phyloP scores from a whole-genome alignment of 2,888 invertebrate genomes.

The Mystacides longicornis region DNA sequence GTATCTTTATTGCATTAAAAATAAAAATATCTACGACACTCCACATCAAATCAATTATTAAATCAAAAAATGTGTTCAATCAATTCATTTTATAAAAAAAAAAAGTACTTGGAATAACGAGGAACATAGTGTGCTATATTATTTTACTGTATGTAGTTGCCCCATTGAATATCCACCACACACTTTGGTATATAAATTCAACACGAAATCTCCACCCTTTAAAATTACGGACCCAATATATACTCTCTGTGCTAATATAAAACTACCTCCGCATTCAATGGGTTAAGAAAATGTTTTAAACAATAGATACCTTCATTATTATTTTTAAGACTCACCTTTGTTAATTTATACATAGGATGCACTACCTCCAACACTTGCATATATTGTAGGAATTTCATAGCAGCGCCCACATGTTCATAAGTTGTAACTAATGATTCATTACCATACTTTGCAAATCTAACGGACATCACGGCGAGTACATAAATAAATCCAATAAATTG shows the following conservation, averaged over 20 bases:
- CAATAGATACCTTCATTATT: too few relatives aligned
- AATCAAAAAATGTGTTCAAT: too few relatives aligned
- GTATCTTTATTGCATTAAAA: too few relatives aligned
- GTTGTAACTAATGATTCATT: conserved; percentile 60
- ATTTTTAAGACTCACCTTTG: conserved; percentile 50
- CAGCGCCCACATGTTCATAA: conserved; percentile 66
- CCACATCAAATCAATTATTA: too few relatives aligned
- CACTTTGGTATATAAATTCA: not conserved
- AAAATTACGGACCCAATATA: too few relatives aligned
- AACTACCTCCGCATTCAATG: too few relatives aligned
- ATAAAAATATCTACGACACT: too few relatives aligned
- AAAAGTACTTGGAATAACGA: too few relatives aligned
- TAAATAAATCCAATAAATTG: conserved; percentile 84
- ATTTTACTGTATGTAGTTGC: not conserved
- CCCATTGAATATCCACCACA: not conserved
- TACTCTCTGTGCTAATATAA: too few relatives aligned
- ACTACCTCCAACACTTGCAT: conserved; percentile 81
- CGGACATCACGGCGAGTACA: conserved; percentile 61
- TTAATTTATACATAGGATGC: conserved; percentile 84
- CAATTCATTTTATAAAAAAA: too few relatives aligned
- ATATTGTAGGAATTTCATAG: conserved; percentile 74
- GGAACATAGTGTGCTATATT: not conserved
- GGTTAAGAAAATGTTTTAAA: too few relatives aligned
- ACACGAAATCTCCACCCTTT: too few relatives aligned
- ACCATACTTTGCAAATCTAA: conserved; percentile 71